Conservation (phyloP, 2,888 invertebrate species). For the Biston betularia region DNA sequence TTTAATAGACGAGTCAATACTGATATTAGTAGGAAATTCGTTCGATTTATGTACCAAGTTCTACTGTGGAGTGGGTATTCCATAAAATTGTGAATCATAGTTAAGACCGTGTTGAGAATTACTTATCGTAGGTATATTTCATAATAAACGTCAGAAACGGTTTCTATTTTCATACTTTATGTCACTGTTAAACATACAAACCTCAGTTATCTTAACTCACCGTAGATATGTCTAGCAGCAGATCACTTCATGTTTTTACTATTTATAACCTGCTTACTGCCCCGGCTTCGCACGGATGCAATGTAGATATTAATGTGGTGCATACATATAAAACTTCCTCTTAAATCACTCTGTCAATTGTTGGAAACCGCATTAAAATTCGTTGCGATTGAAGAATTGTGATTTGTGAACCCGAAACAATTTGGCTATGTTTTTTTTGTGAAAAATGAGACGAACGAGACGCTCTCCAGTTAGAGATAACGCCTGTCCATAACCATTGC, state of each 20-base stretch:
- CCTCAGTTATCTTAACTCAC: constrained; percentile 9
- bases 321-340: too few species aligned
- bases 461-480: too few species aligned
- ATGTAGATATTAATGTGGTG: too few species aligned
- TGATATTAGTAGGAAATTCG: too few species aligned
- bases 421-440: too few species aligned
- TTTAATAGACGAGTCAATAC: neutral
- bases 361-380: too few species aligned
- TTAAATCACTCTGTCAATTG: too few species aligned
- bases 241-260: neutral
- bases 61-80: neutral
- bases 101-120: neutral
- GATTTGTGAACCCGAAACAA: too few species aligned
- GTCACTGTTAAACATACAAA: constrained; percentile 1
- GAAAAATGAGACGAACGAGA: too few species aligned
- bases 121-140: neutral
- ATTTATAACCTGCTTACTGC: constrained; percentile 3
- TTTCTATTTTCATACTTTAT: constrained; percentile 9
- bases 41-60: neutral
- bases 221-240: neutral
- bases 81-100: neutral
- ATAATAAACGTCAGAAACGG: neutral
- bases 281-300: too few species aligned
- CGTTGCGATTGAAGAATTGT: too few species aligned
- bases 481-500: too few species aligned